A percentile compares a stretch with the other conserved stretches of the same genome.
Conservation (phyloP, 2,113 vertebrate genomes). For the Ptyas mucosa region DNA sequence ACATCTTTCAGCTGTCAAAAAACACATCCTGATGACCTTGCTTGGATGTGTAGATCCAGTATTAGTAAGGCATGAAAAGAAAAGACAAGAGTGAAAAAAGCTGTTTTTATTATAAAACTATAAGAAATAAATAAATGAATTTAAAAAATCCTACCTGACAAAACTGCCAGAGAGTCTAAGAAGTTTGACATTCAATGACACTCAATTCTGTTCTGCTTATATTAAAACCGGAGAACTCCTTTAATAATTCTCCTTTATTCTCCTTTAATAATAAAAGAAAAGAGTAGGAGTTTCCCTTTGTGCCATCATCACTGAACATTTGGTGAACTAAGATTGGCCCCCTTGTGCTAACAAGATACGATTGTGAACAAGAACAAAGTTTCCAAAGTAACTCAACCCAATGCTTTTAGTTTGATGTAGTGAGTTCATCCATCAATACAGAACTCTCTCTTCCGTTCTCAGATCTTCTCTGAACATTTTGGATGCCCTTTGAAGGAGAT, state of each 20-base stretch:
- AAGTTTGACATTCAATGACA: slow-evolving; percentile 2
- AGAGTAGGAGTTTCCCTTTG: neutral
- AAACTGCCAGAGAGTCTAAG: neutral
- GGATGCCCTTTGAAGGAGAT: neutral
- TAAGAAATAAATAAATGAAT: neutral
- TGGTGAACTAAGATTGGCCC: neutral
- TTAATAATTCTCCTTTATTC: neutral
- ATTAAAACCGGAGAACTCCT: neutral
- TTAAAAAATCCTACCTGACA: neutral
- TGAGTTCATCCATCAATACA: neutral
- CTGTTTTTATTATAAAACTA: neutral
- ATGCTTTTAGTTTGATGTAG: neutral
- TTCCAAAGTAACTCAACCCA: neutral
- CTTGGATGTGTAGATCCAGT: neutral
- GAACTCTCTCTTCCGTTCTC: neutral
- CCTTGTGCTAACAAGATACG: neutral
- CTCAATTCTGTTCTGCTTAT: neutral
- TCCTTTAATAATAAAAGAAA: slow-evolving; percentile 8
- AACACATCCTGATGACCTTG: neutral
- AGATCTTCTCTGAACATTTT: neutral
- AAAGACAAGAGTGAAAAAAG: neutral
- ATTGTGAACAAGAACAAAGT: neutral
- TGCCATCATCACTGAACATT: neutral
- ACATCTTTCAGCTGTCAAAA: neutral
- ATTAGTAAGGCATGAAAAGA: neutral